These are phyloP conservation scores for Thaumatotibia leucotreta DNA, from an alignment of 1,140 invertebrate species.

Conservation along the genomic window DNA sequence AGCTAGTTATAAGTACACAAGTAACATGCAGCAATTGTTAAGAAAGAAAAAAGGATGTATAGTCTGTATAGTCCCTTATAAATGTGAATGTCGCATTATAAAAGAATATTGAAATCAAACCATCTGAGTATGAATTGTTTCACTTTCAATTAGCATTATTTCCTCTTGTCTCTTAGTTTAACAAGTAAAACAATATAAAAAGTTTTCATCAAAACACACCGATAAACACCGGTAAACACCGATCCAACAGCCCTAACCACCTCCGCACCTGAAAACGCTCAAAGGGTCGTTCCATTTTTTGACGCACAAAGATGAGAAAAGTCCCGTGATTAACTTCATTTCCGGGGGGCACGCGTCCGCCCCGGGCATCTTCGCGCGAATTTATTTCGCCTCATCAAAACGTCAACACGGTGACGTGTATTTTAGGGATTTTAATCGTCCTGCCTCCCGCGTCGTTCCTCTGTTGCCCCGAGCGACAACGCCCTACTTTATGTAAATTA, in stretches of 20 bases:
- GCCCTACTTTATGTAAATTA: slow-evolving; percentile 59
- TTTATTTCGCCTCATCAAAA: slow-evolving; percentile 73
- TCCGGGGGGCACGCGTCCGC: slow-evolving; percentile 51
- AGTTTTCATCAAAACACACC: not conserved
- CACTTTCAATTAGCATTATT: no score
- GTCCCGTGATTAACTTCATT: slow-evolving; percentile 66
- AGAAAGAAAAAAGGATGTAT: no score
- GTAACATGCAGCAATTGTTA: no score
- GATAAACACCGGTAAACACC: not conserved
- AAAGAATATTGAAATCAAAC: no score
- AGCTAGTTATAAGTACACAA: no score
- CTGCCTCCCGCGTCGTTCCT: slow-evolving; percentile 14
- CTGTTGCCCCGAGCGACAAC: slow-evolving; percentile 26
- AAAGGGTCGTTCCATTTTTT: slow-evolving; percentile 17
- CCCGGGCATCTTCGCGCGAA: slow-evolving; percentile 47
- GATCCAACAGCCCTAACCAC: not conserved
- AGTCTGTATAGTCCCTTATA: no score
- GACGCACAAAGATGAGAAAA: slow-evolving; percentile 29
- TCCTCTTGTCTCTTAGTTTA: no score
- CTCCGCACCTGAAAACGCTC: slow-evolving; percentile 1
- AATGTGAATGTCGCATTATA: no score
- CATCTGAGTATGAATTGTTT: no score
- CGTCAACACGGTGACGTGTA: slow-evolving; percentile 70
- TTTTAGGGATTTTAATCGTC: slow-evolving; percentile 69
- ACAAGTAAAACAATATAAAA: not conserved